Conservation (phyloP, 2,888 invertebrate genomes). For the Caenorhabditis sp. region DNA sequence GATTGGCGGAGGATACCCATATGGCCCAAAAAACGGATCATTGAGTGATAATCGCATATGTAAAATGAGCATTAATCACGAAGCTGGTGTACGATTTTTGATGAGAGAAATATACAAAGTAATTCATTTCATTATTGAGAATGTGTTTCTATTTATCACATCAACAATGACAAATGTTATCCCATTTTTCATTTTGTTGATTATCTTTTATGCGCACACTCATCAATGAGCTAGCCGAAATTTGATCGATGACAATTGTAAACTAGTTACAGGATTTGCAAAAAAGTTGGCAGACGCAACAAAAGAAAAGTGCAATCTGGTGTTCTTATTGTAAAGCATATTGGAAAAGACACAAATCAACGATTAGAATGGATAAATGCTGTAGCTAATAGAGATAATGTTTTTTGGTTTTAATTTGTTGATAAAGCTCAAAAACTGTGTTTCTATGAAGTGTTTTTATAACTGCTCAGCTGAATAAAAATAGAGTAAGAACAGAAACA, state of each 20-base stretch:
- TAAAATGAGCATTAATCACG: background rate
- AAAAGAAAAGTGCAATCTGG: conserved; percentile 11
- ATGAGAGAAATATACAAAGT: conserved; percentile 3
- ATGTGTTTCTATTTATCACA: too few relatives aligned
- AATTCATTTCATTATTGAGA: background rate
- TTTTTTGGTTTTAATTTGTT: too few relatives aligned
- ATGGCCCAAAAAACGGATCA: conserved; percentile 24
- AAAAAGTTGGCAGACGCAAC: background rate
- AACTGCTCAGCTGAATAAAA: too few relatives aligned
- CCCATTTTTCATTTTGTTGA: too few relatives aligned
- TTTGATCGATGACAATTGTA: background rate
- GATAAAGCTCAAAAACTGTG: too few relatives aligned
- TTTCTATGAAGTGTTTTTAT: too few relatives aligned
- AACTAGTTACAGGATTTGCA: background rate
- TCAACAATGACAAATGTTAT: background rate
- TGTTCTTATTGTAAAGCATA: conserved; percentile 30
- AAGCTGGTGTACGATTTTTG: background rate
- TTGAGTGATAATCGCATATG: background rate
- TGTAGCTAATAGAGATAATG: background rate
- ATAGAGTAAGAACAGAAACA: too few relatives aligned
- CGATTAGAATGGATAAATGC: background rate
- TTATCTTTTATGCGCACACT: too few relatives aligned
- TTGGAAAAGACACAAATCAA: conserved; percentile 16
- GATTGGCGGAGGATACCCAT: conserved; percentile 34
- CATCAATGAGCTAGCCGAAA: background rate